Evolutionary conservation across 2,113 vertebrate species (phyloP).

Genomic region (Rhinolophus sinicus): DNA sequence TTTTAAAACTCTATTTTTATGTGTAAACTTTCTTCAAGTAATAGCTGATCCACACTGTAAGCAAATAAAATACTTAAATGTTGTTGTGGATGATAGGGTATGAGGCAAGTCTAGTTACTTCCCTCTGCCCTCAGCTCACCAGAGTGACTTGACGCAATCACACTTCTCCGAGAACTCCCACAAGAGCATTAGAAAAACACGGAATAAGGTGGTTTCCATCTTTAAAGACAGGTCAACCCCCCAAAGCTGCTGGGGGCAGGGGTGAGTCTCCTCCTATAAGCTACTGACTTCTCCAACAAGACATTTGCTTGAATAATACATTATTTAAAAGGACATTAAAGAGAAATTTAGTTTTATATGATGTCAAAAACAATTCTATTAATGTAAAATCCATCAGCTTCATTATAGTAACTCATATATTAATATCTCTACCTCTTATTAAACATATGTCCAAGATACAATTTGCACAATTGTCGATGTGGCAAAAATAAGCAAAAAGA

Average conservation of each 20-base stretch:
- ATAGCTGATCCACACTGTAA: neutral
- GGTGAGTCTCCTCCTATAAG: neutral
- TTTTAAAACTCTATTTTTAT: neutral
- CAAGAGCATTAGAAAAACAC: neutral
- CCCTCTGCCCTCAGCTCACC: neutral
- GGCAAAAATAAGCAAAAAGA: neutral
- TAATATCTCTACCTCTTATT: conserved; percentile 44
- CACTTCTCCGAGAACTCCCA: neutral
- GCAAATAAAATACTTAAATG: neutral
- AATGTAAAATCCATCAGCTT: neutral
- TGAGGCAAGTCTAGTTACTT: neutral
- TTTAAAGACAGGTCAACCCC: neutral
- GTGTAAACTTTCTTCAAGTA: neutral
- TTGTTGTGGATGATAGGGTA: neutral
- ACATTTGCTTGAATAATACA: neutral
- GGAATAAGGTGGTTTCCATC: neutral
- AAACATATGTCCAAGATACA: neutral
- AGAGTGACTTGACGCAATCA: neutral
- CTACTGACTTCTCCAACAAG: neutral
- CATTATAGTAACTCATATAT: conserved; percentile 8
- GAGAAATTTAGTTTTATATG: neutral
- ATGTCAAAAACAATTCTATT: conserved; percentile 19
- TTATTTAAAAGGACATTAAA: neutral
- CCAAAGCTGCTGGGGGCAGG: neutral
- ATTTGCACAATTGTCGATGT: neutral